These are phyloP conservation scores for Parnassius smintheus DNA, from an alignment of 2,888 invertebrate genomes.

Conservation along the genomic window DNA sequence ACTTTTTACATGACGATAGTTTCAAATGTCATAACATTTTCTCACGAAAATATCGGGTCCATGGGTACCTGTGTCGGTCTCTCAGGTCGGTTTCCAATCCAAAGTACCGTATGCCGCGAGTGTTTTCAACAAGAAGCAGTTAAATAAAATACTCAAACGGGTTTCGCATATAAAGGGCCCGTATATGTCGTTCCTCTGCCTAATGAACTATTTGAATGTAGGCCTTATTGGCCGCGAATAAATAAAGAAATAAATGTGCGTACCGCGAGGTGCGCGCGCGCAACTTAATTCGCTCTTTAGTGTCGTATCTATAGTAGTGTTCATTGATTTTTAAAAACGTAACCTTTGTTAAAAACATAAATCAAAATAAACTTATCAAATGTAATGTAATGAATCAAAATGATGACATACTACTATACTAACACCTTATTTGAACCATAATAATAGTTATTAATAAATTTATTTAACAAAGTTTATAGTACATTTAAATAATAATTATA, in stretches of 20 bases:
- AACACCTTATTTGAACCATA: too few species aligned
- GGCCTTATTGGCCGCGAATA: conserved; percentile 67
- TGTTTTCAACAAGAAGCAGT: conserved; percentile 59
- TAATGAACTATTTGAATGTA: conserved; percentile 80
- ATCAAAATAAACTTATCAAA: too few species aligned
- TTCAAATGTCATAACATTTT: too few species aligned
- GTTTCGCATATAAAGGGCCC: conserved; percentile 67
- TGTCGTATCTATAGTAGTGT: conserved; percentile 45
- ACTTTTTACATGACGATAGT: too few species aligned
- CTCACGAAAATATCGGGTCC: too few species aligned
- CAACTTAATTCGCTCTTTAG: conserved; percentile 69
- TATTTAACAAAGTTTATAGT: too few species aligned
- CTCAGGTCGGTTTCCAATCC: conserved; percentile 26
- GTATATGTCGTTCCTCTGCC: conserved; percentile 52
- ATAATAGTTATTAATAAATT: too few species aligned
- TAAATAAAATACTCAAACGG: conserved; percentile 60
- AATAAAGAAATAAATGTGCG: conserved; percentile 72
- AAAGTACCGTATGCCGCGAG: conserved; percentile 40
- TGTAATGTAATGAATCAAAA: too few species aligned
- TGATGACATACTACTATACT: too few species aligned
- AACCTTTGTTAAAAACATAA: too few species aligned
- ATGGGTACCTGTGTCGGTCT: background rate
- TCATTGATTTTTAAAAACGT: background rate
- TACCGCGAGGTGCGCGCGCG: conserved; percentile 53
- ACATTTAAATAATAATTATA: too few species aligned